Conservation (phyloP, 1,140 invertebrate genomes). For the Philotrypesis tridentata region DNA sequence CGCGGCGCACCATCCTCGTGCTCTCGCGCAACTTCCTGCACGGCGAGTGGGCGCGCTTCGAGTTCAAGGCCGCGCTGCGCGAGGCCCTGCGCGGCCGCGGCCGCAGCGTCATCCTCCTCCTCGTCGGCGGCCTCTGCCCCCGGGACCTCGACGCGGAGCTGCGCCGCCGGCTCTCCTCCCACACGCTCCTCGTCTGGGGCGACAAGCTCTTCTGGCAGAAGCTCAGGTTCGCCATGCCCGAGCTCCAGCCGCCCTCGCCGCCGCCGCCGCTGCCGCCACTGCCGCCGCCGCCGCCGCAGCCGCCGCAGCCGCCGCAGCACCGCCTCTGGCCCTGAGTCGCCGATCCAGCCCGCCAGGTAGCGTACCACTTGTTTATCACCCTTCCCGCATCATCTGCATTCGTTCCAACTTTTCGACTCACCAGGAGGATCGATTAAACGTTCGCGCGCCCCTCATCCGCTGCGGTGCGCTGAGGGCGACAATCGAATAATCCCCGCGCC, state of each 20-base stretch:
- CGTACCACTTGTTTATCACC: not conserved
- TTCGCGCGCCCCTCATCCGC: not conserved
- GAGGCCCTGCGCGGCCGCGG: conserved; percentile 89
- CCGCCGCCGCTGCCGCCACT: conserved; percentile 72
- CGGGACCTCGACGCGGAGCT: conserved; percentile 92
- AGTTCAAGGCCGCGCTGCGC: conserved; percentile 93
- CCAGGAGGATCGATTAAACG: conserved; percentile 40
- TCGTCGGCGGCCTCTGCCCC: conserved; percentile 88
- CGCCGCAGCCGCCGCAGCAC: conserved; percentile 53
- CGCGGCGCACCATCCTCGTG: conserved; percentile 91
- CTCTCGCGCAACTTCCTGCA: conserved; percentile 94
- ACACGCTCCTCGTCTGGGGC: conserved; percentile 92
- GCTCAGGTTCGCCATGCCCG: conserved; percentile 91
- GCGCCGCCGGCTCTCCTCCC: conserved; percentile 89
- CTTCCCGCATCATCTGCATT: too few relatives aligned
- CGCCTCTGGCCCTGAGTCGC: conserved; percentile 47
- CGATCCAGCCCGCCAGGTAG: conserved; percentile 32
- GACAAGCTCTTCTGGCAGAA: conserved; percentile 97
- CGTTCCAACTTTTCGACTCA: too few relatives aligned
- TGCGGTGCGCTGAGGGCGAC: not conserved
- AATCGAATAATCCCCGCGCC: conserved; percentile 28
- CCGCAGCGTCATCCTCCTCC: conserved; percentile 88
- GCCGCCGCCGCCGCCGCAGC: conserved; percentile 53
- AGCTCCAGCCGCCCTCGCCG: conserved; percentile 76
- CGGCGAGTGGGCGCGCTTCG: conserved; percentile 95